These are phyloP conservation scores for Maconellicoccus hirsutus DNA, from an alignment of 1,140 invertebrate species.

Conservation along the genomic window DNA sequence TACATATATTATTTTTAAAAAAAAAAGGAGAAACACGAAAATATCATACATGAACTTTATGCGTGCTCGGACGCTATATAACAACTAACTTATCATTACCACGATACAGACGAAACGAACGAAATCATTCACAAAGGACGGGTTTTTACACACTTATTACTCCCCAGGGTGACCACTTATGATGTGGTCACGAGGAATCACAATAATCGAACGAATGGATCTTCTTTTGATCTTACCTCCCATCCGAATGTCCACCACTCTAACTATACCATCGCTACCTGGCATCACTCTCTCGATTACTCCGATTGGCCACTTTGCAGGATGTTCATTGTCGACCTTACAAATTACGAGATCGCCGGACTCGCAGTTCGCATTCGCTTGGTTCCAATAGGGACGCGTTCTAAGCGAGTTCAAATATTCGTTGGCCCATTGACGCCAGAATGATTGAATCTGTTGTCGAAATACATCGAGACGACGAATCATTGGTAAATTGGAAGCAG, in stretches of 20 bases:
- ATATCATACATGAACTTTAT: too few species aligned
- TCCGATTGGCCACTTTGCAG: conserved; percentile 31
- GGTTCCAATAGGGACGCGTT: conserved; percentile 30
- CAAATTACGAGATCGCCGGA: conserved; percentile 6
- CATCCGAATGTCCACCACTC: conserved; percentile 26
- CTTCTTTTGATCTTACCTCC: neutral
- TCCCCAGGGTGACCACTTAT: neutral
- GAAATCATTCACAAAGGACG: too few species aligned
- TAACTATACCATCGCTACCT: conserved; percentile 29
- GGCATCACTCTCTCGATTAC: conserved; percentile 27
- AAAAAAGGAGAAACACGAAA: too few species aligned
- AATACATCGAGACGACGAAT: conserved; percentile 27
- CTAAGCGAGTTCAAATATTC: conserved; percentile 32
- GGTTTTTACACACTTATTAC: neutral
- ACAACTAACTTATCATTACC: too few species aligned
- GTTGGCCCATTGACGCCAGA: conserved; percentile 31
- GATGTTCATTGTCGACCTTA: neutral
- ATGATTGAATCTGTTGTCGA: conserved; percentile 27
- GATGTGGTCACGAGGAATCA: neutral
- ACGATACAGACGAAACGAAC: too few species aligned
- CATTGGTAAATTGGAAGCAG: conserved; percentile 26
- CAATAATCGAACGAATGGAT: neutral
- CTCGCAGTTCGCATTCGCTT: neutral
- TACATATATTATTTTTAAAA: too few species aligned
- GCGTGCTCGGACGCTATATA: too few species aligned